A percentile compares a stretch with the other conserved stretches of the same genome.
These are phyloP conservation scores for Sphenodon punctatus DNA, from an alignment of 2,797 vertebrate genomes.

Conservation along the genomic window DNA sequence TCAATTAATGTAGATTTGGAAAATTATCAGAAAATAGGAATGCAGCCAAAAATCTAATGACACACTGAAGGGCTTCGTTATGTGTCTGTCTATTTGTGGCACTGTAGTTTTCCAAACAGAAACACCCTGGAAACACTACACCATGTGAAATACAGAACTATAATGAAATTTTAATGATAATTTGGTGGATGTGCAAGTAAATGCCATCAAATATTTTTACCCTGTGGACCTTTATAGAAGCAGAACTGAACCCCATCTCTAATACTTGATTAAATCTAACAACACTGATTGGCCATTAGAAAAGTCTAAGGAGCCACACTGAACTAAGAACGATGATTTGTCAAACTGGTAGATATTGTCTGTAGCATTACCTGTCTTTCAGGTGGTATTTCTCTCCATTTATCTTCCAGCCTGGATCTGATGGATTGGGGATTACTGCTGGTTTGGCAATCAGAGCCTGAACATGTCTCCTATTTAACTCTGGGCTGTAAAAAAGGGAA, in stretches of 20 bases:
- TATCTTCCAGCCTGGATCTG: constrained; percentile 76
- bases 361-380: constrained; percentile 81
- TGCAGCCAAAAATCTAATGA: constrained; percentile 79
- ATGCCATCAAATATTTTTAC: constrained; percentile 44
- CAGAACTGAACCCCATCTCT: background rate
- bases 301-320: constrained; percentile 36
- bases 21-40: constrained; percentile 78
- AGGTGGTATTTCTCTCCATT: constrained; percentile 79
- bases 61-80: constrained; percentile 77
- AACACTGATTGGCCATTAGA: constrained; percentile 45
- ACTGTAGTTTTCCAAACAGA: constrained; percentile 77
- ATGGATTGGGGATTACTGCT: constrained; percentile 78
- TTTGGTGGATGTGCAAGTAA: constrained; percentile 67
- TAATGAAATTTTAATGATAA: constrained; percentile 76
- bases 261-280: constrained; percentile 65
- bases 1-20: constrained; percentile 77
- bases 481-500: constrained; percentile 74
- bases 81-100: constrained; percentile 73
- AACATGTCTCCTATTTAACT: constrained; percentile 81
- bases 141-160: constrained; percentile 56
- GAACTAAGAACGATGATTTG: constrained; percentile 60
- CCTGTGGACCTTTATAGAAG: constrained; percentile 24
- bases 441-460: constrained; percentile 81
- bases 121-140: constrained; percentile 69
- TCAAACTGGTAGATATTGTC: constrained; percentile 60